phyloP scores from a whole-genome alignment of 2,797 vertebrate genomes.

The Cottoperca gobio region DNA sequence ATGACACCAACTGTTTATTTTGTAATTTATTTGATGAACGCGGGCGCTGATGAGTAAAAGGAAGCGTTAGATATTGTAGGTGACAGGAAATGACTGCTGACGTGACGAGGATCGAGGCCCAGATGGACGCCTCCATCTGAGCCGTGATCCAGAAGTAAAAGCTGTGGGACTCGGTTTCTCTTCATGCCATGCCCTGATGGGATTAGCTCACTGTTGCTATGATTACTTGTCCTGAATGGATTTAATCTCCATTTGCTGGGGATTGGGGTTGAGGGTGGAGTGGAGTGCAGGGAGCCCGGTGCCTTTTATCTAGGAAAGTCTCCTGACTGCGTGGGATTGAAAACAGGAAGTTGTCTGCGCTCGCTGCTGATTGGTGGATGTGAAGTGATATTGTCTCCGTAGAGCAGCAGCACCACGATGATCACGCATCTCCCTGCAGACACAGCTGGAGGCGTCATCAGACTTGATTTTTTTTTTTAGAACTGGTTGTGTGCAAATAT shows the following conservation, averaged over 20 bases:
- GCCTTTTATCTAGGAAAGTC: slow-evolving; percentile 36
- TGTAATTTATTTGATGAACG: too few relatives aligned
- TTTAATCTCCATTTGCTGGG: slow-evolving; percentile 68
- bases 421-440: background rate
- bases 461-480: background rate
- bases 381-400: slow-evolving; percentile 17
- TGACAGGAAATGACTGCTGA: slow-evolving; percentile 1
- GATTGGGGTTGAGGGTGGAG: slow-evolving; percentile 34
- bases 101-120: slow-evolving; percentile 85
- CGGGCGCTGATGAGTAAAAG: background rate
- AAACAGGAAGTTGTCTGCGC: slow-evolving; percentile 55
- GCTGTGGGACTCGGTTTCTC: slow-evolving; percentile 23
- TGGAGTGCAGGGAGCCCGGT: background rate
- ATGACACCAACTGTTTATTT: too few relatives aligned
- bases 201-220: slow-evolving; percentile 69
- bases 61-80: background rate
- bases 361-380: background rate
- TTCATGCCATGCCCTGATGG: slow-evolving; percentile 48
- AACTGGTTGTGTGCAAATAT: background rate
- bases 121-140: slow-evolving; percentile 88
- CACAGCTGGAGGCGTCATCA: background rate
- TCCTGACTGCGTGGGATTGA: slow-evolving; percentile 13
- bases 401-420: background rate
- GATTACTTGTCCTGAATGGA: slow-evolving; percentile 67
- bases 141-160: slow-evolving; percentile 41